Evolutionary conservation across 2,113 vertebrate genomes (phyloP).

Genomic region (Oryzias melastigma): DNA sequence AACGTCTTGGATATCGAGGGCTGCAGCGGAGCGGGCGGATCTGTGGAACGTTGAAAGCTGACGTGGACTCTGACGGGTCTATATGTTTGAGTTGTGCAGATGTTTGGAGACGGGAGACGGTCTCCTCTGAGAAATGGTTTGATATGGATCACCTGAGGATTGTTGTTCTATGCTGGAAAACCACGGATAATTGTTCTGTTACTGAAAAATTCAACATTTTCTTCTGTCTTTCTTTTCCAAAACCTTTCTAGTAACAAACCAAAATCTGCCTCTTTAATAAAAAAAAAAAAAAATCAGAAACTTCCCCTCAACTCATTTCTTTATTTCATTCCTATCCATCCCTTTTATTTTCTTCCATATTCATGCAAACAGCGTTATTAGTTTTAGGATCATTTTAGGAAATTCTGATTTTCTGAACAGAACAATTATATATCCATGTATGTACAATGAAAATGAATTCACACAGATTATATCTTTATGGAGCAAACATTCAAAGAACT

Average conservation of each 20-base stretch:
- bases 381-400: conserved; percentile 44
- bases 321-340: conserved; percentile 4
- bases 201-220: conserved; percentile 37
- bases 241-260: conserved; percentile 26
- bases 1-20: conserved; percentile 8
- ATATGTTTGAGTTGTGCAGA: conserved; percentile 30
- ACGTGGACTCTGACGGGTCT: conserved; percentile 14
- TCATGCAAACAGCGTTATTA: conserved; percentile 54
- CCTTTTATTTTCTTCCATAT: conserved; percentile 14
- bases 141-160: conserved; percentile 68
- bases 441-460: conserved; percentile 82
- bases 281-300: conserved; percentile 21
- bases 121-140: conserved; percentile 37
- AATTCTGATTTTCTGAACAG: conserved; percentile 71
- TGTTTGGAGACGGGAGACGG: conserved; percentile 43
- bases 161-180: conserved; percentile 31
- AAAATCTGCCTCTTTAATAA: conserved; percentile 36
- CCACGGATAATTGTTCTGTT: conserved; percentile 26
- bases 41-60: conserved; percentile 8
- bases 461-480: conserved; percentile 74
- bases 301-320: conserved; percentile 26
- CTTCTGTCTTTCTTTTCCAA: conserved; percentile 21
- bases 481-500: conserved; percentile 78
- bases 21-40: conserved; percentile 8
- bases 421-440: conserved; percentile 80